Conservation (phyloP, 2,113 vertebrate genomes). For the Pachycephala philippinensis region DNA sequence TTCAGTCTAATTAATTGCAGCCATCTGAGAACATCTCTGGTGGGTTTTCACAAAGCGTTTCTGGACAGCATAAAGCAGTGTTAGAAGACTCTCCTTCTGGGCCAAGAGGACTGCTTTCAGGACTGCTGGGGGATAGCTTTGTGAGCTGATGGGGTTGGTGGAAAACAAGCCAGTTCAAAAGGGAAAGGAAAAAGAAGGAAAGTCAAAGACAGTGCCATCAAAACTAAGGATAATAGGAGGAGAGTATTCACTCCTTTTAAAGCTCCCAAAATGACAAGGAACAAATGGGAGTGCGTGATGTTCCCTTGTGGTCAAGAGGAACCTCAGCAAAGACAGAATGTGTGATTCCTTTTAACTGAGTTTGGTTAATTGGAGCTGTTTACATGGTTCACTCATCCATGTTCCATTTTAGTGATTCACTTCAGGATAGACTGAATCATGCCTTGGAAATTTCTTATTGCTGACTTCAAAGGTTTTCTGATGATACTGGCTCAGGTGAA, state of each 20-base stretch:
- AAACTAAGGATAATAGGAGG: neutral
- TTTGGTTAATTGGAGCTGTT: neutral
- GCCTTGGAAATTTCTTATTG: neutral
- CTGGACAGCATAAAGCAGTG: neutral
- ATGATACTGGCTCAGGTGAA: neutral
- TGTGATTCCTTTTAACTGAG: neutral
- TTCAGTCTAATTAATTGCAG: neutral
- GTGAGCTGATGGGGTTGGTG: neutral
- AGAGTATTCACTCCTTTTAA: neutral
- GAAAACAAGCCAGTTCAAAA: neutral
- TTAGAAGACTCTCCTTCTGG: neutral
- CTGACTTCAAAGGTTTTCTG: neutral
- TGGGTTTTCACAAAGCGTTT: neutral
- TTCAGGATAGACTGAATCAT: neutral
- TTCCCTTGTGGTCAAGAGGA: neutral
- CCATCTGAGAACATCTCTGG: neutral
- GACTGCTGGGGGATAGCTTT: neutral
- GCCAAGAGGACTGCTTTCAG: neutral
- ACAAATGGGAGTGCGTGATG: neutral
- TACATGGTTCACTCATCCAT: neutral
- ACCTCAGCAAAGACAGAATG: neutral
- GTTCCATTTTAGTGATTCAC: neutral
- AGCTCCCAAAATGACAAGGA: neutral
- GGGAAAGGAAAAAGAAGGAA: neutral
- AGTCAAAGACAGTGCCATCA: neutral